Percentiles rank a stretch among this genome's conserved stretches.
Evolutionary conservation across 2,888 invertebrate genomes (phyloP).

Genomic region (Charanyca ferruginea): DNA sequence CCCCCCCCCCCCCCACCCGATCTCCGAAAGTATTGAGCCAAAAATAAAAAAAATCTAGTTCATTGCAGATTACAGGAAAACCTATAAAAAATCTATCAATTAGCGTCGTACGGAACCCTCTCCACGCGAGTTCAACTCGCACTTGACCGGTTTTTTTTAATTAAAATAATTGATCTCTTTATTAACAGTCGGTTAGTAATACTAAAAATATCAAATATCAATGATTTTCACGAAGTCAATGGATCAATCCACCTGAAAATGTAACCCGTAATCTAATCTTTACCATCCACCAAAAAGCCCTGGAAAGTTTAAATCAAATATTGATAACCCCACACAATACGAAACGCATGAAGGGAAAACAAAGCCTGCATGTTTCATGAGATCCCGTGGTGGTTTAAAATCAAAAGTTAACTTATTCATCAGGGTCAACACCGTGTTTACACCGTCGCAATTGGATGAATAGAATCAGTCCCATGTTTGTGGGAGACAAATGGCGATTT

Average conservation of each 20-base stretch:
- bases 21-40: no score
- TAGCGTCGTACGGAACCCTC: no score
- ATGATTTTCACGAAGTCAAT: background rate
- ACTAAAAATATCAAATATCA: no score
- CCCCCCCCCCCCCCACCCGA: no score
- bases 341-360: conserved; percentile 24
- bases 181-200: no score
- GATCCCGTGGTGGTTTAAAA: conserved; percentile 62
- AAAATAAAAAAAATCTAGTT: no score
- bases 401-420: conserved; percentile 69
- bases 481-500: conserved; percentile 50
- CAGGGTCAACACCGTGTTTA: conserved; percentile 55
- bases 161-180: no score
- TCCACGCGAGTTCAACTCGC: no score
- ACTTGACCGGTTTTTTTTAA: no score
- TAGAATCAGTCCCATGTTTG: conserved; percentile 51
- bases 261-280: background rate
- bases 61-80: no score
- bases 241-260: background rate
- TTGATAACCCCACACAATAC: conserved; percentile 41
- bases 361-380: conserved; percentile 61
- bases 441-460: conserved; percentile 54
- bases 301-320: conserved; percentile 49
- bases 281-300: conserved; percentile 8
- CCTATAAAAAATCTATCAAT: no score